Percentiles rank a stretch among this genome's conserved stretches.
These are phyloP conservation scores for Orchesella flavescens DNA, from an alignment of 2,888 invertebrate species.

Conservation along the genomic window DNA sequence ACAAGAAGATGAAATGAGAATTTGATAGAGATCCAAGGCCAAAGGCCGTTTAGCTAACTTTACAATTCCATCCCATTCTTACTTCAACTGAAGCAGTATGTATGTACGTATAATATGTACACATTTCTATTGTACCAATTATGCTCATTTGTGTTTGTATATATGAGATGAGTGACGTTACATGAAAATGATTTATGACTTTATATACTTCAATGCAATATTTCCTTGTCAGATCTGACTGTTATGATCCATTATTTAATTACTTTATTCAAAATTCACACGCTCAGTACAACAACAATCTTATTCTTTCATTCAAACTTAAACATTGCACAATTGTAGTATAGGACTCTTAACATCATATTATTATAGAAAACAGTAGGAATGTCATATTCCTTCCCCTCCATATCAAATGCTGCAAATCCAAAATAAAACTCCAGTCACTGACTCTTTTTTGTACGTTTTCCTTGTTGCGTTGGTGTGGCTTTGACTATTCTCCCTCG, in stretches of 20 bases:
- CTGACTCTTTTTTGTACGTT: constrained; percentile 22
- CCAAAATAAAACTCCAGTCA: background rate
- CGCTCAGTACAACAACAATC: background rate
- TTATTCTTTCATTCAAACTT: no score
- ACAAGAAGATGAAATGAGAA: no score
- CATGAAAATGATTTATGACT: background rate
- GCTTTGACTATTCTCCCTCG: background rate
- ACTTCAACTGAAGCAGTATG: no score
- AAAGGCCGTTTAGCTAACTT: constrained; percentile 24
- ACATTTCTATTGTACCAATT: no score
- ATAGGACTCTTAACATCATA: background rate
- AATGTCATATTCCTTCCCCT: background rate
- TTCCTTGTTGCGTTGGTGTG: constrained; percentile 10
- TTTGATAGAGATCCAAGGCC: constrained; percentile 41
- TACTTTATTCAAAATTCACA: background rate
- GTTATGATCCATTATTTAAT: background rate
- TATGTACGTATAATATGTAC: no score
- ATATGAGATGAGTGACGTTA: background rate
- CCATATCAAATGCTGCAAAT: background rate
- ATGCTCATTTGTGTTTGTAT: no score
- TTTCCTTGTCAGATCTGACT: background rate
- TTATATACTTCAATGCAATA: background rate
- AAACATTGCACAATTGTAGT: no score
- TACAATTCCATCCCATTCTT: background rate
- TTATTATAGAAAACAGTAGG: background rate